phyloP scores from a whole-genome alignment of 2,888 invertebrate genomes.

The Augiades crinisus region DNA sequence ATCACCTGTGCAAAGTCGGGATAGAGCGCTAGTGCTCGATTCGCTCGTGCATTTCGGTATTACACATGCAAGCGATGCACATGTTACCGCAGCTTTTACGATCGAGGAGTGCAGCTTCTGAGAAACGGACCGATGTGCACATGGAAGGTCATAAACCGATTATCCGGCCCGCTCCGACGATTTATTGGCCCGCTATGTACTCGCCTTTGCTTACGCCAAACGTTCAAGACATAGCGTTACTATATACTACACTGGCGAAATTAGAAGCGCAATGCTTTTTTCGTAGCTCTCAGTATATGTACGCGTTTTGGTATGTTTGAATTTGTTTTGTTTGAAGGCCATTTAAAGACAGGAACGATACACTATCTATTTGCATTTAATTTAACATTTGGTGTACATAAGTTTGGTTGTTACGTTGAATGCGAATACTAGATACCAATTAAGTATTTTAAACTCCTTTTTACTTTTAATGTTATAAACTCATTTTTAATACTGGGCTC shows the following conservation, averaged over 20 bases:
- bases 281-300: background rate
- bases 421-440: too few species aligned
- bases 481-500: too few species aligned
- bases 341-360: too few species aligned
- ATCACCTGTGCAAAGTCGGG: conserved; percentile 1
- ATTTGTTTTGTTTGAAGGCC: too few species aligned
- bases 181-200: conserved; percentile 33
- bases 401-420: too few species aligned
- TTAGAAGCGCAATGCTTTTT: background rate
- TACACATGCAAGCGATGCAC: conserved; percentile 53
- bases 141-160: conserved; percentile 71
- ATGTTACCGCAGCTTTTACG: conserved; percentile 77
- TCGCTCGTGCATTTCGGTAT: conserved; percentile 10
- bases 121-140: conserved; percentile 66
- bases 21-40: background rate
- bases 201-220: conserved; percentile 2
- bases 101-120: conserved; percentile 68
- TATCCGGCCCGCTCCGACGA: conserved; percentile 49
- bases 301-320: too few species aligned
- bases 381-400: too few species aligned
- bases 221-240: background rate
- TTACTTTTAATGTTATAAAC: too few species aligned
- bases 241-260: background rate
- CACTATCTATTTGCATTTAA: too few species aligned
- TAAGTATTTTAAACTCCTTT: too few species aligned